Percentiles rank a stretch among this genome's conserved stretches.
These are phyloP conservation scores for Aptenodytes forsteri DNA, from an alignment of 2,113 vertebrate genomes.

Conservation along the genomic window DNA sequence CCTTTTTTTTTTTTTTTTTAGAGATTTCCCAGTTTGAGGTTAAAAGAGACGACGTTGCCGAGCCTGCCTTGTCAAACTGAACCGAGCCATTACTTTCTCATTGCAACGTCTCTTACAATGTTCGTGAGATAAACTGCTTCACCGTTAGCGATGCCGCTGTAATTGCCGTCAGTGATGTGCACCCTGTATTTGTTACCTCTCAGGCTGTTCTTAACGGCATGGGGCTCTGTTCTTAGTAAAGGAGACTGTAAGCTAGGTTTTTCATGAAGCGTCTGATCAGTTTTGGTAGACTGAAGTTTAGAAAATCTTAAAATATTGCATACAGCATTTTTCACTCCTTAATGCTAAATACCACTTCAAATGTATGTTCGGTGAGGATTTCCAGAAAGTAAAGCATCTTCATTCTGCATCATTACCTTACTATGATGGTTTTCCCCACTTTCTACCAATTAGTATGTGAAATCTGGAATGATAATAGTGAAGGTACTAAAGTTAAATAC, in stretches of 20 bases:
- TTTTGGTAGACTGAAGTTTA: not conserved
- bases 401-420: not conserved
- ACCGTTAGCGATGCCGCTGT: not conserved
- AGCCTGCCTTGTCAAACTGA: not conserved
- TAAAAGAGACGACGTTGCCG: not conserved
- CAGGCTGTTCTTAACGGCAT: not conserved
- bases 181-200: not conserved
- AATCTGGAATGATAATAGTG: not conserved
- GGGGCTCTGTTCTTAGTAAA: not conserved
- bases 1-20: not conserved
- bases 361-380: not conserved
- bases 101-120: not conserved
- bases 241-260: not conserved
- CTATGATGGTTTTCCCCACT: not conserved
- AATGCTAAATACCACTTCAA: not conserved
- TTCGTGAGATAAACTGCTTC: not conserved
- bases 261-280: not conserved
- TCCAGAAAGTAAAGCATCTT: not conserved
- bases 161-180: not conserved
- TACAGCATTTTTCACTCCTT: not conserved
- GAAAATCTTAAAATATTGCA: not conserved
- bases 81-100: not conserved
- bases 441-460: not conserved
- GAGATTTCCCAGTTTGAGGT: not conserved
- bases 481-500: not conserved